Evolutionary conservation across 2,797 vertebrate genomes (phyloP), one percentile per base, ranked within the genome.

Genomic region (Rhyacichthys aspro): DNA sequence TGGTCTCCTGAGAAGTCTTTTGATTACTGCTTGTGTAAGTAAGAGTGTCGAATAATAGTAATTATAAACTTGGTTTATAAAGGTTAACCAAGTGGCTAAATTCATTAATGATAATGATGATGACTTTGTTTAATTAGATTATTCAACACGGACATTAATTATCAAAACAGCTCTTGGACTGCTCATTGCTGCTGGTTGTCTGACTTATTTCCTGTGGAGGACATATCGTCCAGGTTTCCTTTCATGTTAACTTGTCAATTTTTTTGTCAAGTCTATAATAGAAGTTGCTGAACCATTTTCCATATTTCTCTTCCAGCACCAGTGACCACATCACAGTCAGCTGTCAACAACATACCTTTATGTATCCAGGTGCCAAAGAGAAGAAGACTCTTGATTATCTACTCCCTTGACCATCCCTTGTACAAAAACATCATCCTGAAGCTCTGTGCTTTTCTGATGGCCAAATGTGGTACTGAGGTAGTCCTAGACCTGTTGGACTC

Each of bases 341-440:
- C 46, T 39, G 44, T 44, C 12, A 62, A 43, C 19, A 55, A 70
- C 14, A 70, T 76, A 38, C 36, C 54, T 4, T 33, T 60, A n/a
- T 8, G 42, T 17, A 56, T 69, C 36, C 68, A 78, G 34, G 7
- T 75, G 36, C 63, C 47, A 43, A 55, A 63, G 46, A 84, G 76
- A 48, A 91, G 59, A 61, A 94, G 92, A 71, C 89, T 99, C 37
- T 93, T 97, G 85, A 71, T 99, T 3, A 88, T 99, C 68, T 97
- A 98, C 84, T 99, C 97, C 0, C 91, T 93, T 0, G 97, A 99
- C 72, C 96, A 98, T 59, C 88, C 88, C 9, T 81, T 95, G 42
- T 98, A 98, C 2, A 93, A 91, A 76, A 91, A 94, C 0, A 86
- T 96, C 36, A 87, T 99, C 61, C 87, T 98, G 10, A 96, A 91